These are phyloP conservation scores for Halisarca cf. caerulea DNA, from an alignment of 37 sponge, comb jelly and placozoan species.

Conservation along the genomic window DNA sequence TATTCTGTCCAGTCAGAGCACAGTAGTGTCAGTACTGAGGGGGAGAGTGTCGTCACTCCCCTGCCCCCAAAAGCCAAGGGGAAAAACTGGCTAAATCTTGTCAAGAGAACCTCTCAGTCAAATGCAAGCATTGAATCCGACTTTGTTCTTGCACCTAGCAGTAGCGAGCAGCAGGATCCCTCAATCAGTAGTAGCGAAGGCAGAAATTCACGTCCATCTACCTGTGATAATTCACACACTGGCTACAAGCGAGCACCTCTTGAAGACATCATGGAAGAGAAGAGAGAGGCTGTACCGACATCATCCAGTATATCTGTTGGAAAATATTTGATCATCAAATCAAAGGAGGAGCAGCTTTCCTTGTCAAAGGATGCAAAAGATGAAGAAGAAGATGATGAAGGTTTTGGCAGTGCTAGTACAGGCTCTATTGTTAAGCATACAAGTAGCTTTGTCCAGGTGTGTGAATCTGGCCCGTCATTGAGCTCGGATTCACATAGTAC, in stretches of 20 bases:
- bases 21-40: neutral
- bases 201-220: neutral
- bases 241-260: neutral
- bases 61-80: neutral
- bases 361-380: neutral
- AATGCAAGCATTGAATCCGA: neutral
- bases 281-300: neutral
- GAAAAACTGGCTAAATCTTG: neutral
- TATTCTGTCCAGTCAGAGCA: neutral
- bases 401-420: neutral
- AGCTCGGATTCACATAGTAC: neutral
- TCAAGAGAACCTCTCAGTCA: neutral
- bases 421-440: neutral
- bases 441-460: neutral
- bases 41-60: neutral
- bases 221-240: neutral
- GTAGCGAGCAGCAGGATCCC: neutral
- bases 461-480: conserved; percentile 17
- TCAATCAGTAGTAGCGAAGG: neutral
- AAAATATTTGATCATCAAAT: conserved; percentile 11
- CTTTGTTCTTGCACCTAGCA: neutral
- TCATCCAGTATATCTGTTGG: conserved; percentile 11
- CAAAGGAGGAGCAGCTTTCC: neutral
- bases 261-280: neutral
- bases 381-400: neutral